Conservation (phyloP, 1,140 invertebrate species). For the Trichogramma pretiosum region DNA sequence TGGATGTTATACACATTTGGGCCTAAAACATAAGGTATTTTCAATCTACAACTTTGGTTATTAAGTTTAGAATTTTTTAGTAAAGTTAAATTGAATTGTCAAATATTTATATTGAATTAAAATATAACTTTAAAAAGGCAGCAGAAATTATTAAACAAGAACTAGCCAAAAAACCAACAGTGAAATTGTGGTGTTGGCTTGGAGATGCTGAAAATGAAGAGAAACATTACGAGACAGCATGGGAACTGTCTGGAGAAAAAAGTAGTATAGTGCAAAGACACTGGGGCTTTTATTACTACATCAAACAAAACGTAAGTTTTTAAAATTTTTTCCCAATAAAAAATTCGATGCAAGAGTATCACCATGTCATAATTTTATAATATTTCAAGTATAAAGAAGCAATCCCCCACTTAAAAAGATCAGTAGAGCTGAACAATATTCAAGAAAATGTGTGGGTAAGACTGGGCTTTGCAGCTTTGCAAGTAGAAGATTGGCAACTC, state of each 20-base stretch:
- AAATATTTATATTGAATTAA: neutral
- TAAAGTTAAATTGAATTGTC: neutral
- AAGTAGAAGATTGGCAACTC: constrained; percentile 69
- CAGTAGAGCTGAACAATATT: constrained; percentile 74
- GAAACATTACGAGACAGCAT: constrained; percentile 77
- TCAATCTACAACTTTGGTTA: constrained; percentile 15
- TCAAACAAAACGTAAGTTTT: constrained; percentile 50
- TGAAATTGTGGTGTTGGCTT: constrained; percentile 81
- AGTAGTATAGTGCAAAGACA: constrained; percentile 74
- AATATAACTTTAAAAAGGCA: constrained; percentile 49
- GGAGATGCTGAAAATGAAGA: constrained; percentile 68
- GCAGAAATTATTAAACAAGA: constrained; percentile 80
- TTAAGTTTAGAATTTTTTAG: constrained; percentile 4
- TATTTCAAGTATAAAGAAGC: constrained; percentile 57
- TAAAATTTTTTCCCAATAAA: neutral
- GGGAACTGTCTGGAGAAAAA: constrained; percentile 73
- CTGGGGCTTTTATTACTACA: constrained; percentile 73
- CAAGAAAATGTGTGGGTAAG: constrained; percentile 78
- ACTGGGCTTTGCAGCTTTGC: constrained; percentile 76
- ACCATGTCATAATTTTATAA: too few species aligned
- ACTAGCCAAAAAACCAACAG: constrained; percentile 69
- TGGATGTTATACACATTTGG: constrained; percentile 75
- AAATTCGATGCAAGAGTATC: neutral
- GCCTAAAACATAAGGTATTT: constrained; percentile 78
- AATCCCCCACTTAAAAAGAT: constrained; percentile 69